A percentile compares a stretch with the other conserved stretches of the same genome.
Conservation (phyloP, 2,797 vertebrate genomes). For the Garrulus glandarius region DNA sequence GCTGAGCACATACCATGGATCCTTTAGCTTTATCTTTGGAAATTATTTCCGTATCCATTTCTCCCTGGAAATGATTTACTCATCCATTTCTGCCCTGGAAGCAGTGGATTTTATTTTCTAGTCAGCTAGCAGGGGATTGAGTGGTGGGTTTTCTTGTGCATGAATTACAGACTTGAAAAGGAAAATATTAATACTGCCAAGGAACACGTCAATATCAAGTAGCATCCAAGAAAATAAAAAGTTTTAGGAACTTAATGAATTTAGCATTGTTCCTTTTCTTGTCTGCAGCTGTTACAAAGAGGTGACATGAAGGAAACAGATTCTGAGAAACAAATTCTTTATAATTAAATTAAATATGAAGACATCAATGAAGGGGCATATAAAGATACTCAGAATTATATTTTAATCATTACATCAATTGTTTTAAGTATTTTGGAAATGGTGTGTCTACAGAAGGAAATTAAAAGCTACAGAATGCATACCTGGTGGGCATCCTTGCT, state of each 20-base stretch:
- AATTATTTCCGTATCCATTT: background rate
- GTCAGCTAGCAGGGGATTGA: background rate
- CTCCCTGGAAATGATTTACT: background rate
- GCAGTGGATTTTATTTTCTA: background rate
- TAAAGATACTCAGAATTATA: background rate
- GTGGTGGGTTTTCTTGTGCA: background rate
- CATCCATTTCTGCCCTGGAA: background rate
- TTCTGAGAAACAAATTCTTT: background rate
- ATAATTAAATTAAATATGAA: background rate
- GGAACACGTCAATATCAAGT: background rate
- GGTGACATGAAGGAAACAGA: background rate
- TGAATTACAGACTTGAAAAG: background rate
- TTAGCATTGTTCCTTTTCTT: background rate
- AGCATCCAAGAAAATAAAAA: background rate
- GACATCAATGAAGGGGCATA: background rate
- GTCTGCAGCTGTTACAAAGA: background rate
- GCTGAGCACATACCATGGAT: background rate
- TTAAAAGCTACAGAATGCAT: background rate
- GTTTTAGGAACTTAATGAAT: background rate
- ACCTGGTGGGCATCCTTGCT: background rate
- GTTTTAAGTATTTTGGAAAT: background rate
- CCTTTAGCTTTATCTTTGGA: background rate
- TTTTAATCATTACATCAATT: background rate
- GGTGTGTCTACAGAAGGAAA: background rate
- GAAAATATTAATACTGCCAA: background rate